Evolutionary conservation across 2,797 vertebrate genomes (phyloP).

Genomic region (Kryptolebias ocellatus): DNA sequence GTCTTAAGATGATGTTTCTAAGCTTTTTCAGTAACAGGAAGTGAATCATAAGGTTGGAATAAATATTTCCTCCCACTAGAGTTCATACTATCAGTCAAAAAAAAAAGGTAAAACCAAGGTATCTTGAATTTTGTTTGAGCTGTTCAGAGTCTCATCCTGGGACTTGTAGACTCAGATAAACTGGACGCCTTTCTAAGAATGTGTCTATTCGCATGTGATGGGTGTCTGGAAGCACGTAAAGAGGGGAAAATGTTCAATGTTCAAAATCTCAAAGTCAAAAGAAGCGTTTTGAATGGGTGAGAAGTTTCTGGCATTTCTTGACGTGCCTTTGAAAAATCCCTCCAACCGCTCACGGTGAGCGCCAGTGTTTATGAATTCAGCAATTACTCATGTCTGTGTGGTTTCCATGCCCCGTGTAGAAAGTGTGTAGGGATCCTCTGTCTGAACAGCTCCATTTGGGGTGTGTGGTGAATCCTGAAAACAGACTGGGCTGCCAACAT

Average conservation of each 20-base stretch:
- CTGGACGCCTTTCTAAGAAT: neutral
- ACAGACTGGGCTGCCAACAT: constrained; percentile 35
- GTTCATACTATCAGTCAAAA: neutral
- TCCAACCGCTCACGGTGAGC: neutral
- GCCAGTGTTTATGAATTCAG: neutral
- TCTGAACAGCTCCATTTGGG: constrained; percentile 32
- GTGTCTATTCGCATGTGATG: neutral
- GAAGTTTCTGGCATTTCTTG: constrained; percentile 10
- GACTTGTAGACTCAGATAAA: neutral
- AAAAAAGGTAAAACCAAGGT: too few species aligned
- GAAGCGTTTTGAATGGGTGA: neutral
- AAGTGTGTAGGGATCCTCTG: constrained; percentile 2
- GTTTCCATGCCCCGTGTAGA: constrained; percentile 2
- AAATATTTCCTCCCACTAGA: too few species aligned
- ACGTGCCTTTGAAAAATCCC: neutral
- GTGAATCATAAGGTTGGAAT: neutral
- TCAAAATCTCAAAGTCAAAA: neutral
- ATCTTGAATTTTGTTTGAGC: neutral
- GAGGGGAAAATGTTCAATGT: too few species aligned
- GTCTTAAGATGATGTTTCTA: too few species aligned
- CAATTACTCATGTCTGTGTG: constrained; percentile 16
- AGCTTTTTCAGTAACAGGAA: neutral
- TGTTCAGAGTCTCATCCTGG: neutral
- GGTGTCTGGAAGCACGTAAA: neutral
- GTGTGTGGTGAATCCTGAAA: constrained; percentile 45